These are phyloP conservation scores for Melanaphis sacchari DNA, from an alignment of 1,140 invertebrate species.

Conservation along the genomic window DNA sequence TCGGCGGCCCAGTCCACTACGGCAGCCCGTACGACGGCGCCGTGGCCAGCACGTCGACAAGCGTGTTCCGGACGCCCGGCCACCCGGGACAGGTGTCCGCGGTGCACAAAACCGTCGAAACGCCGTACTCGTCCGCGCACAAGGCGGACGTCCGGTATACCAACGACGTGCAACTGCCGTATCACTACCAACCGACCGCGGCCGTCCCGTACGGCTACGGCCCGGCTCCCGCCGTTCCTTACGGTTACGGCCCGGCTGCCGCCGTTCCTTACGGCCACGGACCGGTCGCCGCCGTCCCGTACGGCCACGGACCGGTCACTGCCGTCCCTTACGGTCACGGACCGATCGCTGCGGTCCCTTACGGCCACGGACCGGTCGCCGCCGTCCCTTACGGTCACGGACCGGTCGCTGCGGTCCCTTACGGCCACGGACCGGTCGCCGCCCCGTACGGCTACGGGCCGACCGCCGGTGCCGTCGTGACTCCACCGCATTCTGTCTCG, in stretches of 20 bases:
- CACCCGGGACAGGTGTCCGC: conserved; percentile 63
- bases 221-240: conserved; percentile 13
- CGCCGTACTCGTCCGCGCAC: conserved; percentile 63
- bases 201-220: conserved; percentile 40
- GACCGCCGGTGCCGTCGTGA: neutral
- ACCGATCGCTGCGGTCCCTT: conserved; percentile 59
- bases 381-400: conserved; percentile 58
- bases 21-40: conserved; percentile 59
- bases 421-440: conserved; percentile 44
- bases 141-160: conserved; percentile 64
- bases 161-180: conserved; percentile 62
- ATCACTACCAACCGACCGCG: conserved; percentile 58
- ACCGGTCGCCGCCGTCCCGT: conserved; percentile 16
- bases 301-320: conserved; percentile 58
- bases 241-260: conserved; percentile 18
- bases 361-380: conserved; percentile 59
- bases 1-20: conserved; percentile 56
- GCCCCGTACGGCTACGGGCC: conserved; percentile 60
- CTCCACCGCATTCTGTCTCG: neutral
- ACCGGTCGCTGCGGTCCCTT: conserved; percentile 61
- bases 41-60: conserved; percentile 62
- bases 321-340: conserved; percentile 58
- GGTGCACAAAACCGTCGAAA: conserved; percentile 63
- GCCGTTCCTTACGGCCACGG: conserved; percentile 46
- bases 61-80: conserved; percentile 62